phyloP scores from a whole-genome alignment of 2,888 invertebrate genomes.

The Saturnia japonica region DNA sequence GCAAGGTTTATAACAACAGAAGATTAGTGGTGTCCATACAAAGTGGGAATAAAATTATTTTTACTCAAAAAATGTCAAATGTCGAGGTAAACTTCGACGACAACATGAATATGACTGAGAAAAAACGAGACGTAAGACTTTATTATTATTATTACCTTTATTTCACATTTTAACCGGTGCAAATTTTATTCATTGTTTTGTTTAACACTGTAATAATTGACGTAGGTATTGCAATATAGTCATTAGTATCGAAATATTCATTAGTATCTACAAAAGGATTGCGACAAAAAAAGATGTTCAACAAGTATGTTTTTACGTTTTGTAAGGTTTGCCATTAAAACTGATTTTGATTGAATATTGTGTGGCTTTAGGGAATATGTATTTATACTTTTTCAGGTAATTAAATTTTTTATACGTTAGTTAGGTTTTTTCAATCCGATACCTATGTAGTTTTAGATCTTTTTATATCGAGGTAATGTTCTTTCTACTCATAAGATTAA shows the following conservation, averaged over 20 bases:
- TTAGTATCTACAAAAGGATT: not conserved
- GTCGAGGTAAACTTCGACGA: slow-evolving; percentile 54
- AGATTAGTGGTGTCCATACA: not conserved
- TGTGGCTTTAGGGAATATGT: not conserved
- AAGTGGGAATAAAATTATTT: not conserved
- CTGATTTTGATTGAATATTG: not conserved
- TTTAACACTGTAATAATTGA: too few relatives aligned
- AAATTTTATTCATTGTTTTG: not conserved
- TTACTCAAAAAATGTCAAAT: slow-evolving; percentile 47
- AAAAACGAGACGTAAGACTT: slow-evolving; percentile 51
- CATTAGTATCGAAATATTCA: not conserved
- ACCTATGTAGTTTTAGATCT: not conserved
- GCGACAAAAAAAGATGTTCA: not conserved
- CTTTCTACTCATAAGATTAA: not conserved
- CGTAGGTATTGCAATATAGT: too few relatives aligned
- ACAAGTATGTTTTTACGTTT: not conserved
- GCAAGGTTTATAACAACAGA: not conserved
- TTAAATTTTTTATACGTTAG: not conserved
- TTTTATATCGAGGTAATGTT: not conserved
- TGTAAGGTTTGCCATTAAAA: not conserved
- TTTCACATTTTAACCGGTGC: not conserved
- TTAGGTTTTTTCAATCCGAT: not conserved
- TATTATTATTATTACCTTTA: slow-evolving; percentile 8
- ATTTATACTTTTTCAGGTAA: not conserved
- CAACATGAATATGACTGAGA: slow-evolving; percentile 68